Evolutionary conservation across 35 echinoderm and acorn worm species (phyloP), one percentile per base, ranked within the genome.

Genomic region (Ptychodera flava): DNA sequence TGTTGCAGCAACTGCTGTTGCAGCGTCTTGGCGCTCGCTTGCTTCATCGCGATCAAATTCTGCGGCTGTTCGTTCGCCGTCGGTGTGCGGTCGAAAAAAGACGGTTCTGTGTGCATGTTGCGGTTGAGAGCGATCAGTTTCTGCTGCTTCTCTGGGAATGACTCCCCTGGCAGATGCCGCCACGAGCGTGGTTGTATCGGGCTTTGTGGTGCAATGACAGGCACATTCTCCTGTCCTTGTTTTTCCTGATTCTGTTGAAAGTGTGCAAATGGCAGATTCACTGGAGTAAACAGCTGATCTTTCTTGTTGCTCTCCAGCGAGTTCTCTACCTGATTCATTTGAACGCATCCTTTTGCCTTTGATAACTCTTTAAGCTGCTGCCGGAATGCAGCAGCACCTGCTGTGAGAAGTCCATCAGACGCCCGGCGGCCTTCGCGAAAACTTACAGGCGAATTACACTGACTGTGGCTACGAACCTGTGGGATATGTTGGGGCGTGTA

Each of bases 381-480:
- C 36, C 92, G 32, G 84, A 87, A 88, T 64, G 87, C 88, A 78
- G 89, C 78, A 82, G 90, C 90, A 79, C 90, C 90, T 85, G 94
- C 92, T 79, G 88, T 79, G 2, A 99, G 81, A 28, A 99, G 92
- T 64, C 96, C 96, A 86, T 99, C 96, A 16, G 96, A 99, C 16
- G 92, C 92, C 79, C 93, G 79, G 31, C 96, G 88, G 30, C 96
- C 96, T 81, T 99, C 96, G 76, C 96, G 86, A 38, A 99, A 97
- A 77, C 93, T 92, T 33, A 94, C 91, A 22, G 96, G 96, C 6
- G 96, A 99, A 64, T 22, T 64, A 64, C 45, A 64, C 22, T 64
- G 45, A 64, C 45, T 64, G 45, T 64, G 45, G 45, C 45, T 64
- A 22, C 45, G 45, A 12, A 64, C 45, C 22, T 64, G 45, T 12